Evolutionary conservation across 2,797 vertebrate species (phyloP).

Genomic region (Eurystomus glaucurus): DNA sequence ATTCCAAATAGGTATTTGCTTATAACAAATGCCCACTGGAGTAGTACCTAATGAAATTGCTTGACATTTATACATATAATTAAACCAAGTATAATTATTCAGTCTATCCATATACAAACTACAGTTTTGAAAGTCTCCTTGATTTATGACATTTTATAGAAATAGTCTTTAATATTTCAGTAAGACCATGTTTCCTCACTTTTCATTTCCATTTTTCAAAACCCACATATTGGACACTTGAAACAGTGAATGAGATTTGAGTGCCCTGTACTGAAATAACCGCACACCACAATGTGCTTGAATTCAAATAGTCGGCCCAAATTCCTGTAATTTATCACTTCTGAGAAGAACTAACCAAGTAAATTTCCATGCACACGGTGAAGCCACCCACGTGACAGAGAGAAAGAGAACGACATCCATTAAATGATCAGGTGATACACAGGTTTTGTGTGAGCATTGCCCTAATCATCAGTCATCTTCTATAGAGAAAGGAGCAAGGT

Average conservation of each 20-base stretch:
- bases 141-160: background rate
- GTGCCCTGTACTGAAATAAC: background rate
- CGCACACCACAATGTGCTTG: background rate
- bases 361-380: background rate
- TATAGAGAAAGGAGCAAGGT: background rate
- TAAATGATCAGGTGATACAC: background rate
- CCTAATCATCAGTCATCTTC: background rate
- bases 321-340: background rate
- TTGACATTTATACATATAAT: constrained; percentile 25
- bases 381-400: background rate
- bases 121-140: background rate
- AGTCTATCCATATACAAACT: background rate
- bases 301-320: background rate
- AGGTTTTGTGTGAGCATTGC: background rate
- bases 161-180: background rate
- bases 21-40: background rate
- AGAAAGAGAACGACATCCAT: background rate
- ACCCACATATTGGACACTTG: background rate
- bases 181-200: background rate
- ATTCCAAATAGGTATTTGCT: background rate
- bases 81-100: constrained; percentile 49
- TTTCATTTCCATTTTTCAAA: background rate
- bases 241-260: background rate
- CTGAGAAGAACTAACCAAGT: background rate
- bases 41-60: background rate